phyloP scores from a whole-genome alignment of 2,888 invertebrate genomes.

The Coronaproctus castanopsis region DNA sequence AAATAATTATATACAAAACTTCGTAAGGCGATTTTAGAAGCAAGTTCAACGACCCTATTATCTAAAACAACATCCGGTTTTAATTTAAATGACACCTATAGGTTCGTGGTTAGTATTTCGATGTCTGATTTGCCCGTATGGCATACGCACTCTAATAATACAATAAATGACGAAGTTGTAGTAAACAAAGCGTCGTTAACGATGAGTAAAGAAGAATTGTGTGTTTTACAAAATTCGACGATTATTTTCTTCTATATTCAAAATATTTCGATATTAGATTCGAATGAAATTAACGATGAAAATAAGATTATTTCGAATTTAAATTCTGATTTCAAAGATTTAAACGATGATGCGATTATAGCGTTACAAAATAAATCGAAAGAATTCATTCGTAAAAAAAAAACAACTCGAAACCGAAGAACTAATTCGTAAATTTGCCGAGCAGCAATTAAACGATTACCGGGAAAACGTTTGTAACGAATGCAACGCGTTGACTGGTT shows the following conservation, averaged over 20 bases:
- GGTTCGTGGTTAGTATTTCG: constrained; percentile 7
- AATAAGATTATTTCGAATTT: too few species aligned
- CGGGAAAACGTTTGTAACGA: constrained; percentile 51
- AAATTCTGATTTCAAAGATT: too few species aligned
- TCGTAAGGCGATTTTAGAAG: too few species aligned
- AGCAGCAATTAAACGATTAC: constrained; percentile 54
- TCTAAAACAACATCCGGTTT: constrained; percentile 7
- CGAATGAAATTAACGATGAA: not conserved
- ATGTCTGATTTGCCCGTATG: constrained; percentile 7
- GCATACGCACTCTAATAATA: constrained; percentile 3
- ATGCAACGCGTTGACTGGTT: constrained; percentile 41
- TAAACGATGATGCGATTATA: not conserved
- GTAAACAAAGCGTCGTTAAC: not conserved
- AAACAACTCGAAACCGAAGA: constrained; percentile 34
- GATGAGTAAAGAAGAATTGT: constrained; percentile 1
- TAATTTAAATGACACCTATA: constrained; percentile 1
- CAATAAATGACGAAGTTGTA: not conserved
- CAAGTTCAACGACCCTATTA: too few species aligned
- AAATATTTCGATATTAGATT: constrained; percentile 4
- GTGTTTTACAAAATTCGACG: constrained; percentile 1
- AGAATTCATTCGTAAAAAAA: not conserved
- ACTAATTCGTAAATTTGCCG: constrained; percentile 49
- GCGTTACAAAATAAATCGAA: not conserved
- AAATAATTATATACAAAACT: too few species aligned
- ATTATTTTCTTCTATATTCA: constrained; percentile 10